Percentiles rank a stretch among this genome's conserved stretches.
Evolutionary conservation across 1,140 invertebrate genomes (phyloP).

Genomic region (Nixonia krombeini): DNA sequence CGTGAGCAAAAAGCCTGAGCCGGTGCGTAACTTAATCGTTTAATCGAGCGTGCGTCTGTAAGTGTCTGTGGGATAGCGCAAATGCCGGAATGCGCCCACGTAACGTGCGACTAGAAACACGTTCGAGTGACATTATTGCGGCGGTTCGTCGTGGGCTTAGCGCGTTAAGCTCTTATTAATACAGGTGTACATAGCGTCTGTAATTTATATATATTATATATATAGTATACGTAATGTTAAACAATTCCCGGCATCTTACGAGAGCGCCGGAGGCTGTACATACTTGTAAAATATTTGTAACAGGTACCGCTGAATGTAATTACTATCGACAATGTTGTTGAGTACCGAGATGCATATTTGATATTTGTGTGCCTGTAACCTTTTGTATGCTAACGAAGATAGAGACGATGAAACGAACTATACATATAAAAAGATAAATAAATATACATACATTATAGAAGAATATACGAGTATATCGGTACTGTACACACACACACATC

Average conservation of each 20-base stretch:
- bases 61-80: conserved; percentile 25
- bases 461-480: conserved; percentile 62
- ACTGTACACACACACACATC: conserved; percentile 63
- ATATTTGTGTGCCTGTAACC: conserved; percentile 72
- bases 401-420: conserved; percentile 58
- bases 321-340: conserved; percentile 58
- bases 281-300: conserved; percentile 50
- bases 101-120: conserved; percentile 33
- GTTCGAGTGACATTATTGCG: conserved; percentile 28
- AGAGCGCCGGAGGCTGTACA: conserved; percentile 34
- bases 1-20: conserved; percentile 21
- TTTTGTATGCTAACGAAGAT: conserved; percentile 70
- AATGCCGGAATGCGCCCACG: conserved; percentile 35
- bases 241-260: conserved; percentile 9
- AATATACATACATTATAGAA: conserved; percentile 66
- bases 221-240: conserved; percentile 45
- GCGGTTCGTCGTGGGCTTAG: conserved; percentile 33
- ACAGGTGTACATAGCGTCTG: conserved; percentile 63
- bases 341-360: conserved; percentile 69
- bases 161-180: conserved; percentile 36
- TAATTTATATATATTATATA: conserved; percentile 64
- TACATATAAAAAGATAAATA: conserved; percentile 63
- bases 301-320: conserved; percentile 60
- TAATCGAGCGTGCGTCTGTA: conserved; percentile 33
- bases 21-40: conserved; percentile 35